Percentiles rank a stretch among this genome's conserved stretches.
Evolutionary conservation across 2,888 invertebrate genomes (phyloP).

Genomic region (Apomyelois bistriatella): DNA sequence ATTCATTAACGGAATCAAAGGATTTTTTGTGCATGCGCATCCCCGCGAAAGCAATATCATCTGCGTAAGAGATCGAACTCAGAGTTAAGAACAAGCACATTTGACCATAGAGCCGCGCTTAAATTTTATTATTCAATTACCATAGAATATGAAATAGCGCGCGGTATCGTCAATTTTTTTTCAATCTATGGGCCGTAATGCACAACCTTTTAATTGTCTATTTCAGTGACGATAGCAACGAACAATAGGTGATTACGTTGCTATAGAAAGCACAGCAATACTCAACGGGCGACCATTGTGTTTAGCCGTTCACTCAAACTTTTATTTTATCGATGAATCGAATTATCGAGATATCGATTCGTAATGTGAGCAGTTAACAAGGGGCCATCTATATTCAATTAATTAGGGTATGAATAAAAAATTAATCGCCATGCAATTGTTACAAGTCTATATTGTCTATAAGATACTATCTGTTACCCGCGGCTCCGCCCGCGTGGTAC

Average conservation of each 20-base stretch:
- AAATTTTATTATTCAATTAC: background rate
- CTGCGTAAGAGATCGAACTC: no score
- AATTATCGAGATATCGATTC: slow-evolving; percentile 60
- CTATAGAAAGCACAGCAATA: slow-evolving; percentile 58
- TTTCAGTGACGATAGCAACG: slow-evolving; percentile 48
- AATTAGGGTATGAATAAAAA: slow-evolving; percentile 58
- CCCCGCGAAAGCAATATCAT: no score
- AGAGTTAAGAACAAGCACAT: no score
- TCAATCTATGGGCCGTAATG: no score
- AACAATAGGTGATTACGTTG: slow-evolving; percentile 75
- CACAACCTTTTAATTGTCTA: slow-evolving; percentile 52
- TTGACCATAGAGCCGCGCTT: no score
- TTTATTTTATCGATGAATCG: slow-evolving; percentile 54
- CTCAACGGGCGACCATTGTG: slow-evolving; percentile 70
- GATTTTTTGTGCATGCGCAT: no score
- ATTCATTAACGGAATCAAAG: no score
- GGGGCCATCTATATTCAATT: slow-evolving; percentile 75
- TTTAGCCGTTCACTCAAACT: slow-evolving; percentile 51
- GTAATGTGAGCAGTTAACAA: slow-evolving; percentile 60
- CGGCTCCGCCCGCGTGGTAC: no score
- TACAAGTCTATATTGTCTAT: slow-evolving; percentile 14
- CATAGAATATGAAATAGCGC: no score
- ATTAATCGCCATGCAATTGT: slow-evolving; percentile 39
- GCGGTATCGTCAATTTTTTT: no score
- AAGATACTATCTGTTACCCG: no score